Base-by-base conservation (phyloP, 2,888 invertebrate species). In the Chrysolina haemoptera region DNA sequence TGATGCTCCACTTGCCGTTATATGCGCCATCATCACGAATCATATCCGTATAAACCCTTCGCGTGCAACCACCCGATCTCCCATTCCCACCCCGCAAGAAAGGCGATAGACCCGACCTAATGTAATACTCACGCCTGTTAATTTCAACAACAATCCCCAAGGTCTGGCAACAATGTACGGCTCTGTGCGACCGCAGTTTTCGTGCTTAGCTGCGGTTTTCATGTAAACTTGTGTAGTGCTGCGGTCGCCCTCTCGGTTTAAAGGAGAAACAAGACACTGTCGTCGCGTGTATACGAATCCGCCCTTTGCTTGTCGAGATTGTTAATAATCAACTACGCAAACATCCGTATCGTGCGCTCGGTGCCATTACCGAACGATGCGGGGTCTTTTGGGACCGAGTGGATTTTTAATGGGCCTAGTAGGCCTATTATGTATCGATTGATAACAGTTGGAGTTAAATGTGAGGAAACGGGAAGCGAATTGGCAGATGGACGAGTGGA, bases 151-250 rank as follows among this genome's bases (percentile, higher is more conserved):
- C 53, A 53, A 53, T 53, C 53, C 20, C 20, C 53, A 18, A 10
- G 53, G 12, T 22, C 53, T 46, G 70, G 65, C 73, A 73, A 73
- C 68, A 50, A 40, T 14, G 73, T 65, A 43, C 22, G 64, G 27
- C 66, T 70, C 48, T 66, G 50, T 48, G 40, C 70, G 62, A 67
- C 77, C 85, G 82, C 85, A 85, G 81, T 84, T 74, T 75, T 79
- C 79, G 81, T 82, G 83, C 85, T 81, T 82, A 82, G 85, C 80
- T 85, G 86, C 84, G 85, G 87, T 86, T 80, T 78, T 77, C 82
- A 85, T 86, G 86, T 86, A 86, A 86, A 87, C 86, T 86, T 85
- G 85, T 85, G 85, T 84, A 85, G 85, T 84, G 85, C 84, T 82
- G 85, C 82, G 86, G 86, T 84, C 80, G 81, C 81, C 82, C 82